Base-by-base conservation (phyloP, 2,113 vertebrate genomes). In the Glareola pratincola region DNA sequence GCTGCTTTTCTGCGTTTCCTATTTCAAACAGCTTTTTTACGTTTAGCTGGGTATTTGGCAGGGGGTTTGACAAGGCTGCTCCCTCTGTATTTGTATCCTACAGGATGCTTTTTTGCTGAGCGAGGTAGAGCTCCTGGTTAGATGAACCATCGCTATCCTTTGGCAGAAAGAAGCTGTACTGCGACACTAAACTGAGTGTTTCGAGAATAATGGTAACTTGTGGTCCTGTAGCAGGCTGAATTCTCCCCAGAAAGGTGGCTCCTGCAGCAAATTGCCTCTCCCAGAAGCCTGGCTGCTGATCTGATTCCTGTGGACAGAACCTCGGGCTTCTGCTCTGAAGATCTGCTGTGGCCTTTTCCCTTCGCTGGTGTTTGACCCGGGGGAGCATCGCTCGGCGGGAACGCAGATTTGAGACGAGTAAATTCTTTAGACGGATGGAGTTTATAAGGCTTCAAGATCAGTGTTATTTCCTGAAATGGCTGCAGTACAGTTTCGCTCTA, bases 311-410 rank as follows among this genome's bases (percentile, higher is more conserved):
- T 13, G 14, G 86, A 32, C 71, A 47, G 36, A n/a, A 39, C 59
- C 36, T 47, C 2, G 1, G 41, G 59, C 51, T 74, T 24, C 59
- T 62, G 47, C 50, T 48, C 34, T 9, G 24, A 48, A 8, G 6
- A 30, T 56, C 53, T n/a, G 21, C 72, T 37, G 24, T 30, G 85
- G 24, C 37, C n/a, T 36, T 43, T 50, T 56, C 20, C 45, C 39
- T 68, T 69, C 1, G 2, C 67, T 39, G 56, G 17, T 36, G 41
- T 56, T 51, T 67, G 39, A 72, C 51, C 53, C 56, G 34, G 23
- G 34, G 43, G 21, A 57, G 26, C 9, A 1, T 53, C 6, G 0
- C 27, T 75, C 32, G 29, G 62, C 2, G 0, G 9, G 23, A 24
- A 34, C n/a, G 17, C 8, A 19, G 17, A 8, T 29, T 26, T 48